Evolutionary conservation across 1,140 invertebrate genomes (phyloP).

Genomic region (Ceratina calcarata): DNA sequence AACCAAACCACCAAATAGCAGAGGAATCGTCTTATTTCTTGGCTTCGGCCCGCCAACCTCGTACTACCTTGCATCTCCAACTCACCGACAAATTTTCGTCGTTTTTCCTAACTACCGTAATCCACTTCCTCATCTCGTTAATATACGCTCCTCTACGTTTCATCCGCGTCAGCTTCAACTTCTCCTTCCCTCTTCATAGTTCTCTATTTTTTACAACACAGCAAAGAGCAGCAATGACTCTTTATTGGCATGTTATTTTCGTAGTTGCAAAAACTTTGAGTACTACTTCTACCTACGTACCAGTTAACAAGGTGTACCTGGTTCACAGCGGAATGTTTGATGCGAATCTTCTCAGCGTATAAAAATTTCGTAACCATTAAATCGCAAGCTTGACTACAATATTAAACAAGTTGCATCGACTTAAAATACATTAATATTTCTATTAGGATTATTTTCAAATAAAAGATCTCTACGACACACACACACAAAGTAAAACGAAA

Average conservation of each 20-base stretch:
- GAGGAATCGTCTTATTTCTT: conserved; percentile 19
- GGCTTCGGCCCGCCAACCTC: conserved; percentile 5
- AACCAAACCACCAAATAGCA: background rate
- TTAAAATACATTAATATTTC: too few relatives aligned
- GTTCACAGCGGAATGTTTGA: background rate
- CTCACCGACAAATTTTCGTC: conserved; percentile 23
- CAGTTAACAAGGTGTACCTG: too few relatives aligned
- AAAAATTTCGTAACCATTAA: background rate
- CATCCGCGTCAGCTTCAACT: conserved; percentile 19
- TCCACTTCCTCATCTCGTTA: conserved; percentile 42
- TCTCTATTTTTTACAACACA: too few relatives aligned
- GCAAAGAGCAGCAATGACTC: background rate
- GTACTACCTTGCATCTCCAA: conserved; percentile 8
- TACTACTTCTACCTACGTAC: background rate
- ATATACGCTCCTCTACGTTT: conserved; percentile 29
- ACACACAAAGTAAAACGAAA: background rate
- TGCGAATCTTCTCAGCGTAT: background rate
- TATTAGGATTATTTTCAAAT: background rate
- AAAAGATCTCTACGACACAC: background rate
- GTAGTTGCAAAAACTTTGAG: background rate
- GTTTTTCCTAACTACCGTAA: conserved; percentile 42
- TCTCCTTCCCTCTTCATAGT: background rate
- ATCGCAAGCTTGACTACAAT: background rate
- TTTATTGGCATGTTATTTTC: conserved; percentile 6
- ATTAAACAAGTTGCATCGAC: background rate